A percentile compares a stretch with the other conserved stretches of the same genome.
Evolutionary conservation across 1,140 invertebrate genomes (phyloP).

Genomic region (Aphelinus certus): DNA sequence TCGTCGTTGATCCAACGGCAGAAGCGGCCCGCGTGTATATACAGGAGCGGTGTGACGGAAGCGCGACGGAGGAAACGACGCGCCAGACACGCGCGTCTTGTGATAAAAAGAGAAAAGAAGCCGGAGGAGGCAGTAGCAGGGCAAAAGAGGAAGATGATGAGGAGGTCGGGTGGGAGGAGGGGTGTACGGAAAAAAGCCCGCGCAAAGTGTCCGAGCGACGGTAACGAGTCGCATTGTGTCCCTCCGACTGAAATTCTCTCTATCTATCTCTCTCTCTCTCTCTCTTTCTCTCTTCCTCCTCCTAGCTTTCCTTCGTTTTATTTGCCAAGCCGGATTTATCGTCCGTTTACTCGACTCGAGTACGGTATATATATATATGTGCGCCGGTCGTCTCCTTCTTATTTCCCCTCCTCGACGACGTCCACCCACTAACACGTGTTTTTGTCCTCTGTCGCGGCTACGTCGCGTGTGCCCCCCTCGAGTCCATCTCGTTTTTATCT

Average conservation of each 20-base stretch:
- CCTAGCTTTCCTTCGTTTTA: constrained; percentile 39
- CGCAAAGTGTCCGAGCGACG: constrained; percentile 34
- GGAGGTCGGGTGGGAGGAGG: constrained; percentile 2
- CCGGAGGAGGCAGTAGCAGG: neutral
- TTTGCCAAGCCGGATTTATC: constrained; percentile 51
- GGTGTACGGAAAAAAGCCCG: neutral
- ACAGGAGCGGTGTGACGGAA: neutral
- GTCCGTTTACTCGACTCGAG: constrained; percentile 48
- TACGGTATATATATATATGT: constrained; percentile 17
- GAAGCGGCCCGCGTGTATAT: too few species aligned
- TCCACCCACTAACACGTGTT: constrained; percentile 34
- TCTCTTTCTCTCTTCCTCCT: neutral
- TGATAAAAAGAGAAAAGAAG: constrained; percentile 30
- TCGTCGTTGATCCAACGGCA: too few species aligned
- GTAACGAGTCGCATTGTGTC: constrained; percentile 52
- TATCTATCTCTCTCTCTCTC: constrained; percentile 8
- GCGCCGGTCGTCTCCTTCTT: constrained; percentile 14
- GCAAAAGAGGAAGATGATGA: constrained; percentile 25
- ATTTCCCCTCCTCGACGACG: neutral
- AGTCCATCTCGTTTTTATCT: constrained; percentile 26
- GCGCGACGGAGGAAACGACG: neutral
- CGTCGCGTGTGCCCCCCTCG: neutral
- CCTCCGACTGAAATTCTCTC: constrained; percentile 42
- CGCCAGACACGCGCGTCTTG: constrained; percentile 18
- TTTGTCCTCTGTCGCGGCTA: constrained; percentile 4